Percentiles rank a stretch among this genome's conserved stretches.
Conservation (phyloP, 2,797 vertebrate species). For the Avahi laniger region DNA sequence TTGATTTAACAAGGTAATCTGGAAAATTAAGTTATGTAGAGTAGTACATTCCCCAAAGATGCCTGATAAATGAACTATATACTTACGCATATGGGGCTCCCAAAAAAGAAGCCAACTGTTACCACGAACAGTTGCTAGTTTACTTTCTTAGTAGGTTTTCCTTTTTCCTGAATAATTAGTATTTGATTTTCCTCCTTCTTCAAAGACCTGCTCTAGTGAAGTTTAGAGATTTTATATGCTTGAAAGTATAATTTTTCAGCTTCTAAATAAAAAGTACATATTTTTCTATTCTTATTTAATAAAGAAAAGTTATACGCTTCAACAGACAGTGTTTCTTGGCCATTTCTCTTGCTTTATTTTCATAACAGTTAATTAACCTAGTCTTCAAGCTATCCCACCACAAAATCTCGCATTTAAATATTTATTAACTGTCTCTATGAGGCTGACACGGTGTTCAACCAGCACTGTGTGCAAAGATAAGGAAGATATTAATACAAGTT, state of each 20-base stretch:
- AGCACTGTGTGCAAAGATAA: neutral
- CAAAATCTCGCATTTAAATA: constrained; percentile 6
- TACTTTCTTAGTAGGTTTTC: neutral
- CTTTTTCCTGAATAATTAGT: neutral
- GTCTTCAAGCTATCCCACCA: neutral
- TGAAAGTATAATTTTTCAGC: neutral
- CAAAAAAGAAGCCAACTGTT: neutral
- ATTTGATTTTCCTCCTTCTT: neutral
- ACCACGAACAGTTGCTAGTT: neutral
- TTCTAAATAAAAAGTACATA: neutral
- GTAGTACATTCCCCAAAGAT: neutral
- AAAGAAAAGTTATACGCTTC: neutral
- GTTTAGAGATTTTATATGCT: neutral
- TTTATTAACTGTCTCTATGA: neutral
- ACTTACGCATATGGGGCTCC: neutral
- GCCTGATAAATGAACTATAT: neutral
- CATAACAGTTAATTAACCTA: constrained; percentile 1
- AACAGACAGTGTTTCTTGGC: neutral
- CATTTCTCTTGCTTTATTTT: constrained; percentile 23
- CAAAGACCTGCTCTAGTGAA: neutral
- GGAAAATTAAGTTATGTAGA: neutral
- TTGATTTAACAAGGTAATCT: neutral
- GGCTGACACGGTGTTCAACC: neutral
- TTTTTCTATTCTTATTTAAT: neutral
- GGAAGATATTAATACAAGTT: neutral